Conservation (phyloP, 2,888 invertebrate genomes). For the Lapara coniferarum region DNA sequence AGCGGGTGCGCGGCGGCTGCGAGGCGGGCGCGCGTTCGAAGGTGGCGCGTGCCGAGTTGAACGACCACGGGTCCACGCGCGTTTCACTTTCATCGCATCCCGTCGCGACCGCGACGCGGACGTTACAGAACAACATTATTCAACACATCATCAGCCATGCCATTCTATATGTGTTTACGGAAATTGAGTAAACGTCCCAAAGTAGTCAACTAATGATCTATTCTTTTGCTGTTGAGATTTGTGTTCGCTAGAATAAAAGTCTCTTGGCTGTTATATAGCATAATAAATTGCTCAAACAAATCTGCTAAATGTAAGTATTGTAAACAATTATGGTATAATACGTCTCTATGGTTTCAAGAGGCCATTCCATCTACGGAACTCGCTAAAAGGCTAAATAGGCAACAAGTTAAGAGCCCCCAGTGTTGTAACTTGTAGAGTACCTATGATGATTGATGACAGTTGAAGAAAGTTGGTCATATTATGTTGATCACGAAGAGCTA, state of each 20-base stretch:
- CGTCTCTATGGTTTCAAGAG: too few species aligned
- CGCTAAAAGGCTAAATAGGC: too few species aligned
- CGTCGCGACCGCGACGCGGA: conserved; percentile 42
- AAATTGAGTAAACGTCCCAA: background rate
- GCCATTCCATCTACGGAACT: too few species aligned
- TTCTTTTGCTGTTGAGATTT: background rate
- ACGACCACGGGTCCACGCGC: conserved; percentile 74
- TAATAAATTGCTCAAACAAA: too few species aligned
- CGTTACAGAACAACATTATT: conserved; percentile 50
- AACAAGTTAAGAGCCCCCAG: too few species aligned
- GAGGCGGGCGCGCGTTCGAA: conserved; percentile 45
- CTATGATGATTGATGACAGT: too few species aligned
- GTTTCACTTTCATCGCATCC: conserved; percentile 79
- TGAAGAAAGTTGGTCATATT: too few species aligned
- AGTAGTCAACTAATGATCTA: conserved; percentile 3
- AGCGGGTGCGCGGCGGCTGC: conserved; percentile 25
- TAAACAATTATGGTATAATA: too few species aligned
- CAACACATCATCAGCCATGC: conserved; percentile 47
- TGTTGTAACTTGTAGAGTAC: too few species aligned
- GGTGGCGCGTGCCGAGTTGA: conserved; percentile 82
- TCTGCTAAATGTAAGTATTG: too few species aligned
- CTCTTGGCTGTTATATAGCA: background rate
- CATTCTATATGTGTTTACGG: conserved; percentile 14
- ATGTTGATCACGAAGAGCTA: too few species aligned
- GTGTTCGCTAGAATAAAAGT: background rate